Percentiles rank a stretch among this genome's conserved stretches.
These are phyloP conservation scores for Chloroclystis v-ata DNA, from an alignment of 2,888 invertebrate genomes.

Conservation along the genomic window DNA sequence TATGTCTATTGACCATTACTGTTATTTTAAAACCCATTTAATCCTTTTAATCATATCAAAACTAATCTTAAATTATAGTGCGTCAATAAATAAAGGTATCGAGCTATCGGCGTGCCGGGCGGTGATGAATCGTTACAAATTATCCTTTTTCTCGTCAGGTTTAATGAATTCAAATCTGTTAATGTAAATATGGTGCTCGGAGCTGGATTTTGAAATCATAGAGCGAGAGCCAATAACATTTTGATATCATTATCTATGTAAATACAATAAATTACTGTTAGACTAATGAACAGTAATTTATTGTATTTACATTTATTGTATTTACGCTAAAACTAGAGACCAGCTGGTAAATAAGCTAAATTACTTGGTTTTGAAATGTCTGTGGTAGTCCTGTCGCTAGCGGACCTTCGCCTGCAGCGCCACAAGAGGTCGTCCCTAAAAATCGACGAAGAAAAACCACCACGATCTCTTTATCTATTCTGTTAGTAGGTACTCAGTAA, in stretches of 20 bases:
- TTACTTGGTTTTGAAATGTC: too few species aligned
- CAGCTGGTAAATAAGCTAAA: too few species aligned
- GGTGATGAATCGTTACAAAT: conserved; percentile 68
- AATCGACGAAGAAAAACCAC: too few species aligned
- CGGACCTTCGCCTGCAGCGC: too few species aligned
- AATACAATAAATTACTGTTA: too few species aligned
- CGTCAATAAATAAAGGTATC: conserved; percentile 30
- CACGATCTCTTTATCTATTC: conserved; percentile 19
- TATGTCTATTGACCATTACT: too few species aligned
- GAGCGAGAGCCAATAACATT: not conserved
- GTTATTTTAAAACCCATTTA: too few species aligned
- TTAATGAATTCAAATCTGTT: conserved; percentile 50
- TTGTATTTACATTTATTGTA: too few species aligned
- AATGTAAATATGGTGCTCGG: conserved; percentile 67
- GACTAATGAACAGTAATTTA: too few species aligned
- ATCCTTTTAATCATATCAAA: not conserved
- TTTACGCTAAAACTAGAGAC: too few species aligned
- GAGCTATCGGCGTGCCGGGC: conserved; percentile 49
- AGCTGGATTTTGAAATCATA: conserved; percentile 60
- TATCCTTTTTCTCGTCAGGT: conserved; percentile 50
- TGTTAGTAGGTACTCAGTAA: conserved; percentile 26
- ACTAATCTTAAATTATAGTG: not conserved
- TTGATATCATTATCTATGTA: conserved; percentile 12
- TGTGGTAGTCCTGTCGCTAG: too few species aligned
- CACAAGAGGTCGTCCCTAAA: too few species aligned